Percentiles rank a stretch among this genome's conserved stretches.
phyloP scores from a whole-genome alignment of 2,797 vertebrate genomes.

The Lateolabrax maculatus region DNA sequence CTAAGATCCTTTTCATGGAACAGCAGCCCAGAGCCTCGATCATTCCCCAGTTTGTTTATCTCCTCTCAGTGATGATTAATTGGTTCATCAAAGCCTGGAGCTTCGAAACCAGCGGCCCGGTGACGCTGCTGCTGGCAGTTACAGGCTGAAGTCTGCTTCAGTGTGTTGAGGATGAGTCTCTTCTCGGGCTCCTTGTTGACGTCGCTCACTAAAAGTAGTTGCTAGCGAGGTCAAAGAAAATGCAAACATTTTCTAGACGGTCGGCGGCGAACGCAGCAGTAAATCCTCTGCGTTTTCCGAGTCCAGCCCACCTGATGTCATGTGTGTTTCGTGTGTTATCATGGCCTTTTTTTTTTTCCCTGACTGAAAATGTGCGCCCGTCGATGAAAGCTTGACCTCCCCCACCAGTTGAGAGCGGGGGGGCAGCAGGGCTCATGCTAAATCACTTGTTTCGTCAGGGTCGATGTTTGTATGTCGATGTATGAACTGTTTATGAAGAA shows the following conservation, averaged over 20 bases:
- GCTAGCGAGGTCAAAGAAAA: slow-evolving; percentile 35
- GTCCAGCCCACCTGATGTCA: too few species aligned
- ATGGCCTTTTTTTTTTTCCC: slow-evolving; percentile 2
- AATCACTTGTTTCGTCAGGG: slow-evolving; percentile 20
- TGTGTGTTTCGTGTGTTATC: slow-evolving; percentile 58
- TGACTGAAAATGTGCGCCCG: slow-evolving; percentile 14
- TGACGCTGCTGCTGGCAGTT: neutral
- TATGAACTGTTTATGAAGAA: slow-evolving; percentile 41
- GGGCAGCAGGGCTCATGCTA: slow-evolving; percentile 1
- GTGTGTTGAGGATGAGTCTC: neutral
- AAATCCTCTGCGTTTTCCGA: neutral
- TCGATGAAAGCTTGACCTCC: slow-evolving; percentile 24
- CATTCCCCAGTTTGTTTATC: neutral
- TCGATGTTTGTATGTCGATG: slow-evolving; percentile 11
- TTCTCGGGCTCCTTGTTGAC: slow-evolving; percentile 29
- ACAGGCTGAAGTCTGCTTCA: slow-evolving; percentile 26
- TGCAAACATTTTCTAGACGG: slow-evolving; percentile 30
- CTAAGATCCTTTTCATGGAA: neutral
- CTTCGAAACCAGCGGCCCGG: slow-evolving; percentile 11
- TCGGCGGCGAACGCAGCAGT: slow-evolving; percentile 1
- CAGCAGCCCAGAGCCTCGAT: neutral
- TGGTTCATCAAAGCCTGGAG: neutral
- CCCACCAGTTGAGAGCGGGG: slow-evolving; percentile 8
- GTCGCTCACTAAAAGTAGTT: neutral
- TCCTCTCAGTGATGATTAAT: slow-evolving; percentile 16